These are phyloP conservation scores for Nanorana parkeri DNA, from an alignment of 2,113 vertebrate species.

Conservation along the genomic window DNA sequence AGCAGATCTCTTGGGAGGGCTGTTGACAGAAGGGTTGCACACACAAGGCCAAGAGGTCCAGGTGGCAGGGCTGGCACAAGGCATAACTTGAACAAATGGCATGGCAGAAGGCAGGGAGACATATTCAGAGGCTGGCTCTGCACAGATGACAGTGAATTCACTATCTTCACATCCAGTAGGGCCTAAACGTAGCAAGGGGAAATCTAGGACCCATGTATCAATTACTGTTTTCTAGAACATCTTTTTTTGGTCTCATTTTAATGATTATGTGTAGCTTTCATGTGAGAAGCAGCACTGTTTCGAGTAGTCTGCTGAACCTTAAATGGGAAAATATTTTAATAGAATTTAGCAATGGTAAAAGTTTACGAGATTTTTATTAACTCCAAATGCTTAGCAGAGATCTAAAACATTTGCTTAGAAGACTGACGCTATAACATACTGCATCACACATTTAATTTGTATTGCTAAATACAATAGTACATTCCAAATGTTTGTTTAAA, in stretches of 20 bases:
- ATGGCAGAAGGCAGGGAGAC: constrained; percentile 66
- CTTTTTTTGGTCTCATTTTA: neutral
- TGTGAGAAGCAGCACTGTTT: too few relatives aligned
- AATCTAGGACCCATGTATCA: neutral
- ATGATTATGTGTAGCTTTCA: too few relatives aligned
- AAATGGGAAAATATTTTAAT: too few relatives aligned
- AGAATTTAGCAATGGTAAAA: too few relatives aligned
- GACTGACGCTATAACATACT: too few relatives aligned
- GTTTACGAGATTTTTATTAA: too few relatives aligned
- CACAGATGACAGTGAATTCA: constrained; percentile 34
- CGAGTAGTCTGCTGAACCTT: too few relatives aligned
- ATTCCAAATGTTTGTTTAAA: too few relatives aligned
- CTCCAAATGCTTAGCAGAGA: too few relatives aligned
- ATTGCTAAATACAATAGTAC: too few relatives aligned
- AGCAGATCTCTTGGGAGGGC: constrained; percentile 77
- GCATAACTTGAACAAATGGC: constrained; percentile 67
- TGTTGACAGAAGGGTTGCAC: constrained; percentile 74
- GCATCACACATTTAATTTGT: too few relatives aligned
- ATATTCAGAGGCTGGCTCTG: constrained; percentile 13
- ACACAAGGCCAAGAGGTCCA: constrained; percentile 73
- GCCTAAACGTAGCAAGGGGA: neutral
- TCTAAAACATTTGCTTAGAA: too few relatives aligned
- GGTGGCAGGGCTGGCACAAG: constrained; percentile 71
- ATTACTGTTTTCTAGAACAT: neutral
- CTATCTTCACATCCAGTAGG: neutral